Conservation (phyloP, 2,797 vertebrate genomes). For the Helicolenus hilgendorfi region DNA sequence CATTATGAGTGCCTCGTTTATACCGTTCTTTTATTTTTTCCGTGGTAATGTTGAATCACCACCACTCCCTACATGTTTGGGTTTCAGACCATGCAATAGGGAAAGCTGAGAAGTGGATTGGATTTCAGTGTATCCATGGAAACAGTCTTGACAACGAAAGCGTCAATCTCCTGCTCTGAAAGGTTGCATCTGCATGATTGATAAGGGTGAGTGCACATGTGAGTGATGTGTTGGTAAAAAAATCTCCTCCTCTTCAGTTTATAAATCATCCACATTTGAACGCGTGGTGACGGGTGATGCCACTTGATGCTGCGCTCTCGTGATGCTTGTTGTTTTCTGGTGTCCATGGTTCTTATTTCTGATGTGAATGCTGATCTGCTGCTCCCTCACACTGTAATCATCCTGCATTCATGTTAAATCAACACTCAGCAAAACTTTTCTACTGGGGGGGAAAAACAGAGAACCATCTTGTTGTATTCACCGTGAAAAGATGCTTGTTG, state of each 20-base stretch:
- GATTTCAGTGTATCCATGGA: slow-evolving; percentile 77
- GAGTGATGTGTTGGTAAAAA: neutral
- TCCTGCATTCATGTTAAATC: neutral
- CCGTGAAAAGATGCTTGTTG: neutral
- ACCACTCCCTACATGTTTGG: slow-evolving; percentile 47
- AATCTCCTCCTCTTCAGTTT: neutral
- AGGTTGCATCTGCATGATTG: slow-evolving; percentile 79
- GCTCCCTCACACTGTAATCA: neutral
- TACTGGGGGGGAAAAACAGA: neutral
- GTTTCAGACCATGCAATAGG: slow-evolving; percentile 45
- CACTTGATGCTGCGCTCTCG: neutral
- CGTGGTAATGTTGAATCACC: slow-evolving; percentile 2
- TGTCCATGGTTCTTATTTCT: neutral
- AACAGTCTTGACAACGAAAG: slow-evolving; percentile 72
- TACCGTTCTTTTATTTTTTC: neutral
- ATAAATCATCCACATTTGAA: neutral
- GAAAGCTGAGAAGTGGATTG: slow-evolving; percentile 56
- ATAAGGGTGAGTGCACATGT: slow-evolving; percentile 50
- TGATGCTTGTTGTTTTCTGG: neutral
- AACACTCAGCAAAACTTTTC: neutral
- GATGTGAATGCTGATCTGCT: neutral
- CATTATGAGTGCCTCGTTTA: slow-evolving; percentile 24
- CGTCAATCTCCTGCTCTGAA: slow-evolving; percentile 67
- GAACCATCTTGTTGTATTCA: neutral
- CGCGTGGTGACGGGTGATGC: neutral